Evolutionary conservation across 2,113 vertebrate species (phyloP).

Genomic region (Ia io): DNA sequence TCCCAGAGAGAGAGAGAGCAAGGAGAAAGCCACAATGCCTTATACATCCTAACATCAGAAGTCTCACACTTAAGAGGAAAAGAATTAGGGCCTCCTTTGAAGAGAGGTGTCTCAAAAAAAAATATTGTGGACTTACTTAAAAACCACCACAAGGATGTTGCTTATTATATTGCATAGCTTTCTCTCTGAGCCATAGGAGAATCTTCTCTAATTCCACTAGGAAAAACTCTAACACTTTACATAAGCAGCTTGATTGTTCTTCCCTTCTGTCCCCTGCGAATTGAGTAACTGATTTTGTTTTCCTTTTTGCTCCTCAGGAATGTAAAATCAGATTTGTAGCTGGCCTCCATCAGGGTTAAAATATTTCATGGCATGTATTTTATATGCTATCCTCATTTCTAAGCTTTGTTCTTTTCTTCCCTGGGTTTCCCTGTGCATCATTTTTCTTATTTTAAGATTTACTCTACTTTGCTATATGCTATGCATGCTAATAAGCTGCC

Average conservation of each 20-base stretch:
- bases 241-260: background rate
- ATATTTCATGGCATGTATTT: background rate
- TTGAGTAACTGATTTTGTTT: background rate
- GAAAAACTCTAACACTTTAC: background rate
- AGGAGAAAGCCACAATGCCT: background rate
- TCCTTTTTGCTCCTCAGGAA: constrained; percentile 13
- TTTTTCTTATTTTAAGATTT: constrained; percentile 45
- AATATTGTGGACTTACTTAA: background rate
- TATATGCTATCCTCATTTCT: background rate
- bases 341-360: background rate
- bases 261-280: background rate
- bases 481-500: constrained; percentile 44
- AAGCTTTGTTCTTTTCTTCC: constrained; percentile 25
- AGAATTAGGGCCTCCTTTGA: background rate
- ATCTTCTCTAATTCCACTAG: background rate
- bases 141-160: background rate
- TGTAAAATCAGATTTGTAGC: background rate
- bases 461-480: constrained; percentile 27
- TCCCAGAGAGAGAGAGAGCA: background rate
- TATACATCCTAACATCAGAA: background rate
- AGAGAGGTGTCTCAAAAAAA: background rate
- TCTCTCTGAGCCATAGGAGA: background rate
- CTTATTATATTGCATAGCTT: background rate
- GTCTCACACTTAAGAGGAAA: background rate
- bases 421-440: background rate